phyloP scores from a whole-genome alignment of 2,797 vertebrate species.

The Toxotes lorentzi region DNA sequence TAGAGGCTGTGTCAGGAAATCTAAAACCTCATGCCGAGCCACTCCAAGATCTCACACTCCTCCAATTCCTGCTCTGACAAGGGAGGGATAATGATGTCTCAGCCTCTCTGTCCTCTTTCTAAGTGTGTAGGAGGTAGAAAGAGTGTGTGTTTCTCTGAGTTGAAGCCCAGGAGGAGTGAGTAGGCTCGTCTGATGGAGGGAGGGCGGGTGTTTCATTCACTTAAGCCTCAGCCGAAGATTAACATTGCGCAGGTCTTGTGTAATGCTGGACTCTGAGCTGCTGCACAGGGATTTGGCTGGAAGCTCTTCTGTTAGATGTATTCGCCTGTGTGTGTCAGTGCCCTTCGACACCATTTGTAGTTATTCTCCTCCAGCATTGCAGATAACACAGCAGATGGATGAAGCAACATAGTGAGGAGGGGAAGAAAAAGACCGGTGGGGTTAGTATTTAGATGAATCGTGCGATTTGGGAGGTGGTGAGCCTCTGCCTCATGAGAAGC shows the following conservation, averaged over 20 bases:
- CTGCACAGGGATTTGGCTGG: slow-evolving; percentile 69
- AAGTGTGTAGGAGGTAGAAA: slow-evolving; percentile 74
- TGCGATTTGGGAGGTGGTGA: slow-evolving; percentile 1
- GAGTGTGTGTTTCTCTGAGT: slow-evolving; percentile 62
- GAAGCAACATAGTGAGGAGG: slow-evolving; percentile 33
- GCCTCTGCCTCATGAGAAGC: slow-evolving; percentile 38
- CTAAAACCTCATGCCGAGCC: slow-evolving; percentile 43
- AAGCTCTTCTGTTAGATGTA: slow-evolving; percentile 53
- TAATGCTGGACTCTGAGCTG: slow-evolving; percentile 68
- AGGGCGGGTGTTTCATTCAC: slow-evolving; percentile 66
- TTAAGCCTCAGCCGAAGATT: slow-evolving; percentile 73
- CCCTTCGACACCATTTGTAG: slow-evolving; percentile 64
- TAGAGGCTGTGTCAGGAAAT: slow-evolving; percentile 27
- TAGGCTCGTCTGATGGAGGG: slow-evolving; percentile 42
- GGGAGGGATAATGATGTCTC: slow-evolving; percentile 67
- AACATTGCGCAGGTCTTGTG: slow-evolving; percentile 74
- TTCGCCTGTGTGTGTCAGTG: slow-evolving; percentile 32
- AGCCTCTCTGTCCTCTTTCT: slow-evolving; percentile 59
- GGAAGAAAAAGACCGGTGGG: not conserved
- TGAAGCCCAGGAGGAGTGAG: slow-evolving; percentile 62
- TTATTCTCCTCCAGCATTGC: slow-evolving; percentile 45
- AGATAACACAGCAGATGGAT: slow-evolving; percentile 60
- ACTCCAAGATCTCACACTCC: slow-evolving; percentile 33
- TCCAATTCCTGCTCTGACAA: slow-evolving; percentile 49
- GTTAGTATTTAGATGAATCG: slow-evolving; percentile 44